A percentile compares a stretch with the other conserved stretches of the same genome.
Evolutionary conservation across 1,140 invertebrate genomes (phyloP).

Genomic region (Formica exsecta): DNA sequence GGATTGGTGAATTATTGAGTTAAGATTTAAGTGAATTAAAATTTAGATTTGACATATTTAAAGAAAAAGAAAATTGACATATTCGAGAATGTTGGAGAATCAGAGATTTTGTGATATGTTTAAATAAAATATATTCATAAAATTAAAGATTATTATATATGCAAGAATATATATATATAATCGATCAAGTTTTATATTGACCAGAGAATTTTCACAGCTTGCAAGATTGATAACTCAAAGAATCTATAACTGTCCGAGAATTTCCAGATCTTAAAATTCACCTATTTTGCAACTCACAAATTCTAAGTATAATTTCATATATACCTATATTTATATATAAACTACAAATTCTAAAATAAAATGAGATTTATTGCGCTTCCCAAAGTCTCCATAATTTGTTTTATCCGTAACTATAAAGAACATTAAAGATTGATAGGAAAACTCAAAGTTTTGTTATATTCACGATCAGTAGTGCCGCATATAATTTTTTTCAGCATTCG

Average conservation of each 20-base stretch:
- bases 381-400: not conserved
- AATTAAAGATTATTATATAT: not conserved
- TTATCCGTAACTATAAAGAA: not conserved
- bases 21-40: not conserved
- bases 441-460: not conserved
- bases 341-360: not conserved
- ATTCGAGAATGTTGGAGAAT: not conserved
- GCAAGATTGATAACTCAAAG: not conserved
- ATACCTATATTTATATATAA: not conserved
- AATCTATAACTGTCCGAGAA: not conserved
- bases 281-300: not conserved
- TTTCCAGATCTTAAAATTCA: not conserved
- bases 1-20: not conserved
- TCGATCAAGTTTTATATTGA: not conserved
- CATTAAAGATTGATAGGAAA: not conserved
- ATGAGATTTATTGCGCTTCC: not conserved
- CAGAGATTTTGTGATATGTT: not conserved
- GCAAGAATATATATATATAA: conserved; percentile 1
- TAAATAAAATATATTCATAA: conserved; percentile 7
- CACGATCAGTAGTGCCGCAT: not conserved
- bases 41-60: not conserved
- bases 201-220: too few species aligned
- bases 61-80: not conserved
- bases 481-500: conserved; percentile 2
- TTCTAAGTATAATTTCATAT: not conserved